phyloP scores from a whole-genome alignment of 2,888 invertebrate genomes.

The Acanthosepion esculentum region DNA sequence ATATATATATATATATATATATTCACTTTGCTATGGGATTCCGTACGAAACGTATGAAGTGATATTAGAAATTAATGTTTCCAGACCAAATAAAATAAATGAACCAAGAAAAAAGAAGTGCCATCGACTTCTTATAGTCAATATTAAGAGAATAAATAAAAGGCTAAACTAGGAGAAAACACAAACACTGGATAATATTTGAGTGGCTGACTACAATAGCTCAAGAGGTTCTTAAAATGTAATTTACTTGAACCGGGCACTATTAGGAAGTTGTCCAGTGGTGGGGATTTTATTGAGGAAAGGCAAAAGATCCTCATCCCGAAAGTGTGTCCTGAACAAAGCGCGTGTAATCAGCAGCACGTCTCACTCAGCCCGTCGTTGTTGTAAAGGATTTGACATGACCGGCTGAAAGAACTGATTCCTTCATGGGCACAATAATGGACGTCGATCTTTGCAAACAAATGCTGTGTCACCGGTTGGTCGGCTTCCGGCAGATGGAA shows the following conservation, averaged over 20 bases:
- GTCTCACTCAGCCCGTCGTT: neutral
- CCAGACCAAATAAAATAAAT: no score
- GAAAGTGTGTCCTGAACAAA: constrained; percentile 10
- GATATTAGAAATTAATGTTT: no score
- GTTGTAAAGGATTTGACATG: neutral
- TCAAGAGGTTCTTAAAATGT: neutral
- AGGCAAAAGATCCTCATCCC: no score
- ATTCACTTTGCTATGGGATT: no score
- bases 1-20: no score
- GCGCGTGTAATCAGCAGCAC: neutral
- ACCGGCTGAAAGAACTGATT: neutral
- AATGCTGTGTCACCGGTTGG: neutral
- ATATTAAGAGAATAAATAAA: neutral
- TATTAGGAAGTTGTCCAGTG: neutral
- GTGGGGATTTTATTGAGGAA: neutral
- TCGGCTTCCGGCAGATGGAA: neutral
- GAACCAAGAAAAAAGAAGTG: no score
- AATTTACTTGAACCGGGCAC: neutral
- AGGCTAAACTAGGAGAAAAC: neutral
- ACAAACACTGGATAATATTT: neutral
- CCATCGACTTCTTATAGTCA: no score
- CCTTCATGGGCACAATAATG: neutral
- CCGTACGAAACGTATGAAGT: no score
- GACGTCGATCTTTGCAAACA: neutral
- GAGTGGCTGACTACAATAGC: neutral